A percentile compares a stretch with the other conserved stretches of the same genome.
These are phyloP conservation scores for Scaptomyza parva DNA, from an alignment of 2,888 invertebrate species.

Conservation along the genomic window DNA sequence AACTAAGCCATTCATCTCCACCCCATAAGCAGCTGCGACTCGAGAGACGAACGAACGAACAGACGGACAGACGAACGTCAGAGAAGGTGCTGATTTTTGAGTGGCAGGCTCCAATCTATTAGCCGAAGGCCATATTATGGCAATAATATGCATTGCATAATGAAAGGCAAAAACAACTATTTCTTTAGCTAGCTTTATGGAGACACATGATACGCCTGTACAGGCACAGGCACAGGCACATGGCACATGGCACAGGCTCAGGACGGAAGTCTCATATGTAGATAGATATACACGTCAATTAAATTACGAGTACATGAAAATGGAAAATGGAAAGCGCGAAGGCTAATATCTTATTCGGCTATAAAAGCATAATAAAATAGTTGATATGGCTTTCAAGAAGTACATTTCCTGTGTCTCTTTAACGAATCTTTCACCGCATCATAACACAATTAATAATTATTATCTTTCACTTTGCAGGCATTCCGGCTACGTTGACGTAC, in stretches of 20 bases:
- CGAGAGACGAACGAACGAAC: too few relatives aligned
- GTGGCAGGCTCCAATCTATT: not conserved
- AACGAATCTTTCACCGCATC: too few relatives aligned
- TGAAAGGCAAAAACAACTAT: not conserved
- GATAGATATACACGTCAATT: not conserved
- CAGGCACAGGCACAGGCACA: not conserved
- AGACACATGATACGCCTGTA: too few relatives aligned
- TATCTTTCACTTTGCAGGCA: constrained; percentile 86
- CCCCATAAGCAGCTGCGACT: too few relatives aligned
- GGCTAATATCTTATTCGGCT: too few relatives aligned
- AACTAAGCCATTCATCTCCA: too few relatives aligned
- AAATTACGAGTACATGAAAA: not conserved
- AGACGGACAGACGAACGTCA: too few relatives aligned
- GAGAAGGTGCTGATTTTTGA: too few relatives aligned
- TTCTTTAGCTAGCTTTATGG: not conserved
- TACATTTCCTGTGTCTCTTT: not conserved
- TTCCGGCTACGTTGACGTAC: constrained; percentile 93
- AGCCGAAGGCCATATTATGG: not conserved
- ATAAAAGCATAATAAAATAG: not conserved
- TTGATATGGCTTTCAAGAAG: too few relatives aligned
- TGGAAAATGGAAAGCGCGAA: too few relatives aligned
- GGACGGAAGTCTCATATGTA: not conserved
- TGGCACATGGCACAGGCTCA: not conserved
- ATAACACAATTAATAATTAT: too few relatives aligned
- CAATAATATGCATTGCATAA: not conserved